phyloP scores from a whole-genome alignment of 92 coral and sea anemone genomes.

The Nematostella vectensis region DNA sequence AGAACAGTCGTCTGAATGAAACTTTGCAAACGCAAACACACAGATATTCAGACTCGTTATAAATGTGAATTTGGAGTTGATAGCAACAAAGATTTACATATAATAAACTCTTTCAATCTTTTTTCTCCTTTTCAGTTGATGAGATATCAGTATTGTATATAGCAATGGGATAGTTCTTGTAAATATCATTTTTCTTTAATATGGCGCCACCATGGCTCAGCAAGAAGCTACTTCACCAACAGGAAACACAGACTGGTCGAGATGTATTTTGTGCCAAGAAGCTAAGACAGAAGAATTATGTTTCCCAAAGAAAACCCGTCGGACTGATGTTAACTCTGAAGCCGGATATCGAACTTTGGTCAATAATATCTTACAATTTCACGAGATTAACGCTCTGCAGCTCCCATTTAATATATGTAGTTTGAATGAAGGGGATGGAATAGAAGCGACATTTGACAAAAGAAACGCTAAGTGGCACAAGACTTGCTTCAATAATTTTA shows the following conservation, averaged over 20 bases:
- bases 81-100: too few species aligned
- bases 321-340: slow-evolving; percentile 23
- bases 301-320: slow-evolving; percentile 21
- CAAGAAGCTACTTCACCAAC: neutral
- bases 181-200: too few species aligned
- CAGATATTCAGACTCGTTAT: too few species aligned
- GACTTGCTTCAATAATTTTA: slow-evolving; percentile 35
- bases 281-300: slow-evolving; percentile 19
- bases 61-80: too few species aligned
- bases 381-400: slow-evolving; percentile 22
- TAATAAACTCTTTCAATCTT: too few species aligned
- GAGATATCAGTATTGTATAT: too few species aligned
- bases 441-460: slow-evolving; percentile 24
- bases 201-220: neutral
- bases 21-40: too few species aligned
- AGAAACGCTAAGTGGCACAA: slow-evolving; percentile 48
- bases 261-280: slow-evolving; percentile 37
- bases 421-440: slow-evolving; percentile 37
- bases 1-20: too few species aligned
- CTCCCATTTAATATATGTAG: slow-evolving; percentile 23
- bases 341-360: slow-evolving; percentile 35
- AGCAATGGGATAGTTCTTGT: too few species aligned
- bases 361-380: slow-evolving; percentile 21
- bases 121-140: too few species aligned
- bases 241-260: slow-evolving; percentile 22